Conservation (phyloP, 2,113 vertebrate genomes). For the Pachycephala philippinensis region DNA sequence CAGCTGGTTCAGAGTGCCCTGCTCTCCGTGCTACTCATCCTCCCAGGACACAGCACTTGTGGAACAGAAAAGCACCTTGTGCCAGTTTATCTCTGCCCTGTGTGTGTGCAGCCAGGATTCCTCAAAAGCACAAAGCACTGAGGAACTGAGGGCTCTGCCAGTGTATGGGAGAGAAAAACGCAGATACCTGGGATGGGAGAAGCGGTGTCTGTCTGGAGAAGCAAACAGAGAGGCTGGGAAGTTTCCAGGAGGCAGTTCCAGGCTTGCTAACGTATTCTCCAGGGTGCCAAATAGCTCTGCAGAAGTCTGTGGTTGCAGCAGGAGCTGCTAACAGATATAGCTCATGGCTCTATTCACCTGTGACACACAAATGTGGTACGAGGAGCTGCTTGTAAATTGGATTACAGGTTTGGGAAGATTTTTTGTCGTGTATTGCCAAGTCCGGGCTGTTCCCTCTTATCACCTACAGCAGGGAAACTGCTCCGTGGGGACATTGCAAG, state of each 20-base stretch:
- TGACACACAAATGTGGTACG: neutral
- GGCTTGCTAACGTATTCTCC: slow-evolving; percentile 9
- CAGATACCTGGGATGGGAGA: neutral
- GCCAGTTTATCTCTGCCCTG: neutral
- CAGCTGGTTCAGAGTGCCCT: neutral
- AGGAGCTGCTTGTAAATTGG: slow-evolving; percentile 14
- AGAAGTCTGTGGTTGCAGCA: neutral
- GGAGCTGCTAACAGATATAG: slow-evolving; percentile 61
- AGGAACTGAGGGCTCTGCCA: neutral
- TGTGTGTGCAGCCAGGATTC: neutral
- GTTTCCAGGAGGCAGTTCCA: slow-evolving; percentile 55
- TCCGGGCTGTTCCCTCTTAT: neutral
- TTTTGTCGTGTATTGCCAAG: slow-evolving; percentile 41
- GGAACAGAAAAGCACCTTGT: neutral
- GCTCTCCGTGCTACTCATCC: neutral
- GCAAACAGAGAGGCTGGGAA: slow-evolving; percentile 20
- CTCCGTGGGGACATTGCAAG: neutral
- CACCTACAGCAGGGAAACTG: neutral
- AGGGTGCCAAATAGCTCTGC: slow-evolving; percentile 49
- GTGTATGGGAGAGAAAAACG: neutral
- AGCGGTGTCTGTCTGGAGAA: neutral
- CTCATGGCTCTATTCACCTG: slow-evolving; percentile 60
- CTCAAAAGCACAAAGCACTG: slow-evolving; percentile 37
- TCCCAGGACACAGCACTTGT: neutral
- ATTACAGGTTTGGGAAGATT: slow-evolving; percentile 17